These are phyloP conservation scores for Pelosia muscerda DNA, from an alignment of 2,888 invertebrate species.

Conservation along the genomic window DNA sequence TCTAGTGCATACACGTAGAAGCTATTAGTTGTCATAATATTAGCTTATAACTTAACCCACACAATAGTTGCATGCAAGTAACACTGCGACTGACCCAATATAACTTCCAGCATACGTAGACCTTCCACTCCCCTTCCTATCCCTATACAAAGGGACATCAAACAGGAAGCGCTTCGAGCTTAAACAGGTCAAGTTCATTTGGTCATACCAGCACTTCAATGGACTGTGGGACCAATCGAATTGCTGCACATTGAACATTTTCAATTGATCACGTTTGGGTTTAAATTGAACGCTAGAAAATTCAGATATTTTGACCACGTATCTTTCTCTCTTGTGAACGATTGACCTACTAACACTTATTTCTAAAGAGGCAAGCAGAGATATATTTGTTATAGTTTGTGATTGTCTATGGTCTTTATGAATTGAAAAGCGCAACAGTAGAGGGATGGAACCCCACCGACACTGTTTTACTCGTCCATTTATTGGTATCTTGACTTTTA, in stretches of 20 bases:
- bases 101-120: slow-evolving; percentile 51
- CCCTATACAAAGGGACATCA: slow-evolving; percentile 46
- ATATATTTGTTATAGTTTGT: neutral
- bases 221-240: slow-evolving; percentile 53
- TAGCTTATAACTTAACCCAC: slow-evolving; percentile 41
- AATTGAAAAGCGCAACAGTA: too few relatives aligned
- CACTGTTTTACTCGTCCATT: too few relatives aligned
- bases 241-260: slow-evolving; percentile 57
- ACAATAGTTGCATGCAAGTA: slow-evolving; percentile 53
- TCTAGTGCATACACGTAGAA: too few relatives aligned
- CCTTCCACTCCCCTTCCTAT: slow-evolving; percentile 37
- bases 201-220: slow-evolving; percentile 44
- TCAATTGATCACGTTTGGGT: slow-evolving; percentile 59
- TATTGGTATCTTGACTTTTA: neutral
- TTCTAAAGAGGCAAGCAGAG: neutral
- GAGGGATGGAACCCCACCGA: neutral
- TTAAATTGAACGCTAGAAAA: slow-evolving; percentile 53
- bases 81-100: slow-evolving; percentile 60
- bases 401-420: too few relatives aligned
- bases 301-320: slow-evolving; percentile 27
- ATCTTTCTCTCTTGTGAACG: neutral
- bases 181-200: slow-evolving; percentile 50
- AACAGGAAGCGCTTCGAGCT: slow-evolving; percentile 34
- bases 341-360: neutral
- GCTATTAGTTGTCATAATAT: neutral